These are phyloP conservation scores for Sturmia bella DNA, from an alignment of 2,888 invertebrate genomes.

Conservation along the genomic window DNA sequence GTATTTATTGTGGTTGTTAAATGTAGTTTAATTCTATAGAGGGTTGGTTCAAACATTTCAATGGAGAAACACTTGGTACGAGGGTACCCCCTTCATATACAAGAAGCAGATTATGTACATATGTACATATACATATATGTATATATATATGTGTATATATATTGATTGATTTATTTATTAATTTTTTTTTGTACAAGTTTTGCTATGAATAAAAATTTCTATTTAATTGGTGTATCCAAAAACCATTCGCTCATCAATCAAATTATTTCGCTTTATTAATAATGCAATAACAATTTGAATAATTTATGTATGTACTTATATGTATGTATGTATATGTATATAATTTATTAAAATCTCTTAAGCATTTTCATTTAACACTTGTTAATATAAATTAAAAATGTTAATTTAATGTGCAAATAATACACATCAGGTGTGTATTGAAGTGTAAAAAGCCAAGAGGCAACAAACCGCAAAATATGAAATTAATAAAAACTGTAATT, in stretches of 20 bases:
- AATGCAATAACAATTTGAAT: no score
- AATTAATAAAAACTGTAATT: constrained; percentile 54
- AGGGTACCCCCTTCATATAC: not conserved
- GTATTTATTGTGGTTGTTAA: constrained; percentile 24
- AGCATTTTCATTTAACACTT: constrained; percentile 46
- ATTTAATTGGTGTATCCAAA: no score
- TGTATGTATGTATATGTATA: not conserved
- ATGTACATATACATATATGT: no score
- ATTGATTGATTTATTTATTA: no score
- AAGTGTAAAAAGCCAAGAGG: constrained; percentile 62
- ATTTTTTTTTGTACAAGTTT: no score
- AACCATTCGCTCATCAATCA: no score
- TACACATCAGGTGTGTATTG: constrained; percentile 43
- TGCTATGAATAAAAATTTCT: no score
- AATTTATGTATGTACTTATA: not conserved
- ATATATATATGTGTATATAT: no score
- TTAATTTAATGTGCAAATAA: constrained; percentile 35
- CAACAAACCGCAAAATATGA: constrained; percentile 68
- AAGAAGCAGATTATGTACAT: not conserved
- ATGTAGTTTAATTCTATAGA: constrained; percentile 14
- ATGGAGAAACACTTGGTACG: not conserved
- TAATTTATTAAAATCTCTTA: not conserved
- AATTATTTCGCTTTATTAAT: no score
- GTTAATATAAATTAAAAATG: constrained; percentile 33
- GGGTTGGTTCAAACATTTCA: constrained; percentile 12